Conservation (phyloP, 1,140 invertebrate genomes). For the Dendroctonus ponderosae region DNA sequence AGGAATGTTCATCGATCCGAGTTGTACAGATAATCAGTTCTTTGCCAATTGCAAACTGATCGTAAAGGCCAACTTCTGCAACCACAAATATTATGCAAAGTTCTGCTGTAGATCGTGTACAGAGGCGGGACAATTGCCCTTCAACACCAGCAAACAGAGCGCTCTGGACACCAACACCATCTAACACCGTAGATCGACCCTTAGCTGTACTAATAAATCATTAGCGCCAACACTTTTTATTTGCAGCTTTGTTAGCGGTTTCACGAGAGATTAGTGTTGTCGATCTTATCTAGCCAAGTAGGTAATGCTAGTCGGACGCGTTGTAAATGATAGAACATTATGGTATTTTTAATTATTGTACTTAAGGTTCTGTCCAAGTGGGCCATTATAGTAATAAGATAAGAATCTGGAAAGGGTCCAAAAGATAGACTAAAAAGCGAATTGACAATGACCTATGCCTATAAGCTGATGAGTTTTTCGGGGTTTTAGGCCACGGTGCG, state of each 20-base stretch:
- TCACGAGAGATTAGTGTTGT: no score
- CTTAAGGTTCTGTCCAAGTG: not conserved
- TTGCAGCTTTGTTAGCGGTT: no score
- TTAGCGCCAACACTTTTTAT: not conserved
- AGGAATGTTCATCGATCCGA: conserved; percentile 72
- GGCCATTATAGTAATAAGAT: conserved; percentile 13
- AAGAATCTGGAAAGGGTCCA: no score
- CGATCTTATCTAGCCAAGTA: no score
- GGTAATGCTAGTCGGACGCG: not conserved
- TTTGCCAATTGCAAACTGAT: conserved; percentile 88
- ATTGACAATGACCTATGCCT: no score
- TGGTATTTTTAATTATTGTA: conserved; percentile 1
- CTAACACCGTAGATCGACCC: not conserved
- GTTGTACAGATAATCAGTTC: conserved; percentile 83
- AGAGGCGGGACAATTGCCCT: conserved; percentile 61
- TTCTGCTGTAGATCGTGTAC: conserved; percentile 93
- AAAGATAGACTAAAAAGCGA: no score
- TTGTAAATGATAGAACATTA: conserved; percentile 2
- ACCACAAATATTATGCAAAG: conserved; percentile 83
- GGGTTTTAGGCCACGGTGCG: no score
- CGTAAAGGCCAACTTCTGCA: conserved; percentile 77
- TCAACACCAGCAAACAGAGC: conserved; percentile 30
- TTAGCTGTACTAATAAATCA: not conserved
- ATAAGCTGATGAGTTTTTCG: no score
- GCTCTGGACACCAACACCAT: conserved; percentile 37